Base-by-base conservation (phyloP, 2,888 invertebrate genomes). In the Vanessa cardui region DNA sequence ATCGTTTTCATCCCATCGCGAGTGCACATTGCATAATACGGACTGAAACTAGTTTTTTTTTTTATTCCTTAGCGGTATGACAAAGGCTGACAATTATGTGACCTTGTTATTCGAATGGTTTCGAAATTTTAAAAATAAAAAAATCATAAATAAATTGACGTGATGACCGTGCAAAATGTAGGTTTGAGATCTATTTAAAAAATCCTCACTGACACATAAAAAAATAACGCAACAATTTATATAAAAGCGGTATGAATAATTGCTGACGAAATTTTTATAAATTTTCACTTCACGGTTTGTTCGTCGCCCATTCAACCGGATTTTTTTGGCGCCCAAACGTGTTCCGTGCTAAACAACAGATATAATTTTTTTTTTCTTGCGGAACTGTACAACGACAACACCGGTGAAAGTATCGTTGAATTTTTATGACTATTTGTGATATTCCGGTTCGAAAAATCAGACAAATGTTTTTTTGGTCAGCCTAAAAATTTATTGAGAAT, bases 401-500 rank as follows among this genome's bases (percentile, higher is more conserved):
- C 70, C 71, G 80, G 90, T 83, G 89, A 89, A 90, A 90, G 89
- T 86, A 76, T 76, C 76, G 76, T 75, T 74, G 74, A 77, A 78
- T 79, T 82, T 80, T 81, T 83, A 78, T 76, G 69, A 68, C 76
- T 78, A 75, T 77, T 66, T 71, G 59, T 72, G 73, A 73, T 73
- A 73, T 74, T 71, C 78, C 76, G 62, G 68, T 68, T 68, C 60
- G 20, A 47, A 65, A 62, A 60, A 66, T 56, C 45, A 63, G 21
- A 66, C 56, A 68, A 52, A 60, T 47, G 39, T 44, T 64, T 64
- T 64, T 64, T 45, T 67, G 45, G 62, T 62, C 62, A 54, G 68
- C 59, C 59, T 45, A 65, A 33, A 26, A 58, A 62, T 26, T 54
- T n/a, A 16, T 54, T 54, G 26, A 6, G 2, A 54, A n/a, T n/a